Evolutionary conservation across 2,888 invertebrate species (phyloP), one percentile per base, ranked within the genome.

Genomic region (Phengaris arion): DNA sequence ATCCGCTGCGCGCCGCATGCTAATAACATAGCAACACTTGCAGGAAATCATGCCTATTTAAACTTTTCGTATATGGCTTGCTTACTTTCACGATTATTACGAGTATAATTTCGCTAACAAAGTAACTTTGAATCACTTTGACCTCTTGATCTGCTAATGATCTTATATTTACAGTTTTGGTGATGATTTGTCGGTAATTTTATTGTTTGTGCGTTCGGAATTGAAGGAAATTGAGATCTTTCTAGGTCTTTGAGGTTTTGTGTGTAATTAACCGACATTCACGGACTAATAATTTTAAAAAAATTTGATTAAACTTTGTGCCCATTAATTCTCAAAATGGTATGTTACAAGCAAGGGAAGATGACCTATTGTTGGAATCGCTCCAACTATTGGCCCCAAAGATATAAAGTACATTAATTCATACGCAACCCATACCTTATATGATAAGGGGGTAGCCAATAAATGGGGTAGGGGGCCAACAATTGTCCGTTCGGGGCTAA

Each of bases 131-230:
- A 12, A 72, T 72, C 22, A 72, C 72, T 52, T 72, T 72, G 72
- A 72, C 72, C 52, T 48, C 69, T 64, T 35, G 69, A 69, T 69
- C 46, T 69, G 69, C n/a, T 69, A 69, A 69, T 64, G 64, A 64
- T 64, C 64, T 64, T 12, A 5, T 64, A 64, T 64, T 64, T 64
- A 64, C 64, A 6, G 45, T 64, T 64, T 64, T 35, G 45, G 64
- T 64, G 35, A 64, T 64, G 64, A 64, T 64, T 64, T 64, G 64
- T 45, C 35, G 12, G 64, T 64, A 64, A 64, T 64, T 64, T 64
- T 35, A 64, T 64, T 64, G 64, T 64, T 35, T 52, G 52, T 10
- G 52, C 52, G 9, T 52, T 52, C 35, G 64, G 59, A 10, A 35
- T 64, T 64, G 64, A 64, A 64, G 10, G 13, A 35, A 64, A 64